A percentile compares a stretch with the other conserved stretches of the same genome.
These are phyloP conservation scores for Rhamnusium bicolor DNA, from an alignment of 2,888 invertebrate genomes.

Conservation along the genomic window DNA sequence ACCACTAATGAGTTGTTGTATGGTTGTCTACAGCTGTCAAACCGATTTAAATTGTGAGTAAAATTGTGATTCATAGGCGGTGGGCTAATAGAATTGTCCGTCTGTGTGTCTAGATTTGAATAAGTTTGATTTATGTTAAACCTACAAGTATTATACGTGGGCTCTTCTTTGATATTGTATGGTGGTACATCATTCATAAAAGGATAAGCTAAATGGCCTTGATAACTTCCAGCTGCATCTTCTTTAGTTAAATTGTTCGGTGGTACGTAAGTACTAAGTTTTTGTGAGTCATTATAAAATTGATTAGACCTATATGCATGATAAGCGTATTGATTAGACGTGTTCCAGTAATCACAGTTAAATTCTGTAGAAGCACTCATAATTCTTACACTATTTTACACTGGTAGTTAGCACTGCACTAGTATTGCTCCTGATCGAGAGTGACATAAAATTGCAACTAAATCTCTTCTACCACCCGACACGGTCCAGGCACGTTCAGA, in stretches of 20 bases:
- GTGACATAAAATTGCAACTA: constrained; percentile 58
- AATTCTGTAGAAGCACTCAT: constrained; percentile 66
- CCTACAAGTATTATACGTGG: constrained; percentile 54
- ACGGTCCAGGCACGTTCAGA: constrained; percentile 68
- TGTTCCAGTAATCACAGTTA: constrained; percentile 65
- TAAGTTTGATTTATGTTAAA: constrained; percentile 54
- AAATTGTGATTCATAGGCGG: constrained; percentile 54
- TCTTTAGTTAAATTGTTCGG: constrained; percentile 31
- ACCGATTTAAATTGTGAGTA: constrained; percentile 53
- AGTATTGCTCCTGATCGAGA: constrained; percentile 31
- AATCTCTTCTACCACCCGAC: constrained; percentile 62
- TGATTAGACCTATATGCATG: constrained; percentile 46
- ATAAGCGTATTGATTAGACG: constrained; percentile 45
- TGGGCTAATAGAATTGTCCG: constrained; percentile 60
- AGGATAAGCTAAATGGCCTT: constrained; percentile 46
- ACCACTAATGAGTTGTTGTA: constrained; percentile 52
- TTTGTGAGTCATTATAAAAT: constrained; percentile 45
- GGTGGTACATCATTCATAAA: constrained; percentile 35
- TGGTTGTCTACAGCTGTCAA: constrained; percentile 58
- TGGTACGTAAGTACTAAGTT: constrained; percentile 32
- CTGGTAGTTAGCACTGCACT: constrained; percentile 43
- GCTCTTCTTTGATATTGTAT: constrained; percentile 52
- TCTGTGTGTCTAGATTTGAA: constrained; percentile 40
- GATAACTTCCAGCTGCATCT: constrained; percentile 37
- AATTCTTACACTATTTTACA: constrained; percentile 35